A percentile compares a stretch with the other conserved stretches of the same genome.
These are phyloP conservation scores for Glomeris maerens DNA, from an alignment of 1,140 invertebrate species.

Conservation along the genomic window DNA sequence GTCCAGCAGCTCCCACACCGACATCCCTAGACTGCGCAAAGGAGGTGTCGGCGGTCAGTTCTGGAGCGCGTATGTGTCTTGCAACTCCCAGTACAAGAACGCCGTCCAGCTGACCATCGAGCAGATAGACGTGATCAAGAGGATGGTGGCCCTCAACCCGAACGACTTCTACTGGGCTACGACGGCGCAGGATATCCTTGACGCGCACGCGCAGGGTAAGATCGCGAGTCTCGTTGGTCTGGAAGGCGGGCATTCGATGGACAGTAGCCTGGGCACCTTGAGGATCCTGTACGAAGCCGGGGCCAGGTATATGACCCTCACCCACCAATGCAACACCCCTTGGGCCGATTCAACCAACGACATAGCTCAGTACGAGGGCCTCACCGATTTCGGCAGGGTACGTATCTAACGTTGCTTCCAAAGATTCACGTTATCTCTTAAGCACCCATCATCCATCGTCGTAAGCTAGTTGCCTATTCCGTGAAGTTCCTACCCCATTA, in stretches of 20 bases:
- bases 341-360: slow-evolving; percentile 17
- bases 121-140: slow-evolving; percentile 71
- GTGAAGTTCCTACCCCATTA: too few species aligned
- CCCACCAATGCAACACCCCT: slow-evolving; percentile 35
- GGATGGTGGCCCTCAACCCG: slow-evolving; percentile 63
- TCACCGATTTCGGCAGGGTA: not conserved
- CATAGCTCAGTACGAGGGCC: not conserved
- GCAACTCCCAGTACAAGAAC: slow-evolving; percentile 66
- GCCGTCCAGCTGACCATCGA: slow-evolving; percentile 70
- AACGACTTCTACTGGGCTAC: slow-evolving; percentile 60
- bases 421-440: too few species aligned
- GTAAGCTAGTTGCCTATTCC: too few species aligned
- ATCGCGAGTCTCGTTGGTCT: not conserved
- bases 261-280: slow-evolving; percentile 28
- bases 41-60: slow-evolving; percentile 75
- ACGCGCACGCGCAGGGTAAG: not conserved
- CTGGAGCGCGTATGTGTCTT: slow-evolving; percentile 75
- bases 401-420: too few species aligned
- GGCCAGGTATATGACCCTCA: slow-evolving; percentile 33
- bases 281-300: slow-evolving; percentile 30
- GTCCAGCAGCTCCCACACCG: slow-evolving; percentile 71
- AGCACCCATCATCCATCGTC: too few species aligned
- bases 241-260: slow-evolving; percentile 29
- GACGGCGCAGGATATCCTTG: slow-evolving; percentile 39
- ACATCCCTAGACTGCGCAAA: slow-evolving; percentile 62